phyloP scores from a whole-genome alignment of 2,888 invertebrate genomes.

The Deilephila elpenor region DNA sequence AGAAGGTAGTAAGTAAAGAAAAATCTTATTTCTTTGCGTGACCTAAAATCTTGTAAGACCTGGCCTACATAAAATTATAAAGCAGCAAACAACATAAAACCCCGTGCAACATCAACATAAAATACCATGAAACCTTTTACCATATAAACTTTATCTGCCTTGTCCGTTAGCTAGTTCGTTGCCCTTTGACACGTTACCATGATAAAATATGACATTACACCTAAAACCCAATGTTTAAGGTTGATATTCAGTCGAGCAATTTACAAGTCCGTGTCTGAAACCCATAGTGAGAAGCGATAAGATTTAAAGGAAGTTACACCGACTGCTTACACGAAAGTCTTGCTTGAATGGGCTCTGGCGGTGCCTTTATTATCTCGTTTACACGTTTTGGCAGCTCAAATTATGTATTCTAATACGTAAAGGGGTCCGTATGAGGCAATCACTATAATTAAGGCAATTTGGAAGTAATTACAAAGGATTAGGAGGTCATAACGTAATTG shows the following conservation, averaged over 20 bases:
- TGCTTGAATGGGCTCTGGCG: constrained; percentile 4
- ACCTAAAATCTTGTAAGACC: not conserved
- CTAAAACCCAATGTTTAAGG: not conserved
- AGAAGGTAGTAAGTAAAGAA: not conserved
- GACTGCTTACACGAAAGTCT: constrained; percentile 19
- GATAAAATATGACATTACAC: not conserved
- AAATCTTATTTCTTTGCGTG: not conserved
- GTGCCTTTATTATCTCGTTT: constrained; percentile 14
- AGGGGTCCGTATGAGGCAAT: not conserved
- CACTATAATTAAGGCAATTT: not conserved
- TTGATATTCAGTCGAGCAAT: not conserved
- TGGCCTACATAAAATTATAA: constrained; percentile 2
- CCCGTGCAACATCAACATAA: constrained; percentile 7
- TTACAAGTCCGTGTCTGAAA: not conserved
- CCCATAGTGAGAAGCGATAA: constrained; percentile 21
- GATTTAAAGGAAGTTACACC: constrained; percentile 22
- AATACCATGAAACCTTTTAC: constrained; percentile 21
- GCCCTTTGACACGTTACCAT: not conserved
- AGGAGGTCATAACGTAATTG: too few species aligned
- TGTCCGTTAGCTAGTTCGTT: not conserved
- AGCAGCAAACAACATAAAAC: constrained; percentile 1
- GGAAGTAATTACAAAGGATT: too few species aligned
- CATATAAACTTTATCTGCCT: constrained; percentile 20
- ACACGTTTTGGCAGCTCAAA: not conserved
- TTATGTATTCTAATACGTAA: not conserved